phyloP scores from a whole-genome alignment of 2,797 vertebrate genomes.

The Lagorchestes hirsutus region DNA sequence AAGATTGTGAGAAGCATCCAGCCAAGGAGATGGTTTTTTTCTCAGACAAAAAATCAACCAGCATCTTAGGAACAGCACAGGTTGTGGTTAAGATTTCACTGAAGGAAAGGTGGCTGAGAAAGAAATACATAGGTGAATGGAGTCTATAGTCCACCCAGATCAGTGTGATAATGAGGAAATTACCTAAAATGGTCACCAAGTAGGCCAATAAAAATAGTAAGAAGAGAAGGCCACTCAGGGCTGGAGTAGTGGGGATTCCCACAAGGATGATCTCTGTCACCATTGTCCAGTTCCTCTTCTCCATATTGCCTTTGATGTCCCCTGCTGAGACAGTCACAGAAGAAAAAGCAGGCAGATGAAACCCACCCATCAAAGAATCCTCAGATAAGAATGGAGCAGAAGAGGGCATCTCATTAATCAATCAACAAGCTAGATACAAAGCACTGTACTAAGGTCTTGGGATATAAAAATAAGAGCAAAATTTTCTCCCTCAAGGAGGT shows the following conservation, averaged over 20 bases:
- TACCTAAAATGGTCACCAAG: constrained; percentile 30
- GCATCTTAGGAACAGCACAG: constrained; percentile 47
- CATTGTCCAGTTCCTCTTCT: not conserved
- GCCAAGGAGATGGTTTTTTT: constrained; percentile 11
- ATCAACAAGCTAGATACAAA: no score
- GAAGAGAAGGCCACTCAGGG: constrained; percentile 7
- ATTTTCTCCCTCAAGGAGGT: no score
- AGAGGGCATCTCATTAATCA: not conserved
- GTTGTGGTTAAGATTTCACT: constrained; percentile 54
- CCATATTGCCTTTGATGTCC: not conserved
- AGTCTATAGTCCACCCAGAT: constrained; percentile 42
- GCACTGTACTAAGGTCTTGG: no score
- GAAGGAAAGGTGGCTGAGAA: constrained; percentile 56
- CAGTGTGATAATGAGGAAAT: constrained; percentile 37
- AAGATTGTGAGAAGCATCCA: not conserved
- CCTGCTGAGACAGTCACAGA: not conserved
- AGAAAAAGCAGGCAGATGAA: not conserved
- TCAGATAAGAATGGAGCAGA: not conserved
- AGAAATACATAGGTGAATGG: constrained; percentile 66
- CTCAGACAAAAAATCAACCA: constrained; percentile 16
- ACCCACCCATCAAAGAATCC: no score
- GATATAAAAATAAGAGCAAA: no score
- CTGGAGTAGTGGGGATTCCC: constrained; percentile 2
- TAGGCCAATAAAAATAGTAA: constrained; percentile 25
- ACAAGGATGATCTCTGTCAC: constrained; percentile 36